Evolutionary conservation across 2,797 vertebrate genomes (phyloP).

Genomic region (Cetoscarus ocellatus): DNA sequence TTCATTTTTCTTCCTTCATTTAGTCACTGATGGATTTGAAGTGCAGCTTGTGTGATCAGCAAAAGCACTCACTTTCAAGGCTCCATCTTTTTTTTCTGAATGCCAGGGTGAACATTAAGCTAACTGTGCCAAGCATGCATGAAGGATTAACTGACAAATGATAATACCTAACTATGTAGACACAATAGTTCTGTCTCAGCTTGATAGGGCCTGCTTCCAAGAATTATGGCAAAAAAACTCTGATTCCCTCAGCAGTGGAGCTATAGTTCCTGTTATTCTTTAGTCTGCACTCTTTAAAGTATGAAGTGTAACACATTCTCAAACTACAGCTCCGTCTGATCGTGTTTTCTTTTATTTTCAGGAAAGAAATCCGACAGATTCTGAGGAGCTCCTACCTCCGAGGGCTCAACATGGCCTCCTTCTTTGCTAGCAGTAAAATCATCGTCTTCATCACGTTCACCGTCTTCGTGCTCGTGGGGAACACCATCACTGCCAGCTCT

Average conservation of each 20-base stretch:
- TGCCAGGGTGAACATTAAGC: background rate
- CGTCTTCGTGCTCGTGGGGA: slow-evolving; percentile 87
- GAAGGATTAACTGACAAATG: background rate
- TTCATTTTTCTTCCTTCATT: no score
- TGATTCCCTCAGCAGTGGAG: background rate
- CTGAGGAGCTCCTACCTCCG: slow-evolving; percentile 93
- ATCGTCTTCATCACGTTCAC: slow-evolving; percentile 92
- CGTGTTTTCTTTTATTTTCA: slow-evolving; percentile 54
- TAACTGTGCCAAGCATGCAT: background rate
- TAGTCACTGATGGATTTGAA: background rate
- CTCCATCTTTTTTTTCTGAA: background rate
- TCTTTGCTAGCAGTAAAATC: slow-evolving; percentile 93
- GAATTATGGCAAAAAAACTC: background rate
- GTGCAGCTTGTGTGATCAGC: background rate
- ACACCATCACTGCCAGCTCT: slow-evolving; percentile 87
- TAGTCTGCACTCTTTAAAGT: background rate
- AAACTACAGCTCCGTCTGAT: background rate
- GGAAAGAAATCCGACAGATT: slow-evolving; percentile 92
- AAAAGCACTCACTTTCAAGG: background rate
- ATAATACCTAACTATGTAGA: background rate
- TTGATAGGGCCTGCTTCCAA: background rate
- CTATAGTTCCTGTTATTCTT: background rate
- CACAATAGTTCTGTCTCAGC: background rate
- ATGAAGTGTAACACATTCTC: background rate
- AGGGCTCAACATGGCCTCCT: slow-evolving; percentile 93